Base-by-base conservation (phyloP, 2,113 vertebrate species). In the Toxotes jaculatrix region DNA sequence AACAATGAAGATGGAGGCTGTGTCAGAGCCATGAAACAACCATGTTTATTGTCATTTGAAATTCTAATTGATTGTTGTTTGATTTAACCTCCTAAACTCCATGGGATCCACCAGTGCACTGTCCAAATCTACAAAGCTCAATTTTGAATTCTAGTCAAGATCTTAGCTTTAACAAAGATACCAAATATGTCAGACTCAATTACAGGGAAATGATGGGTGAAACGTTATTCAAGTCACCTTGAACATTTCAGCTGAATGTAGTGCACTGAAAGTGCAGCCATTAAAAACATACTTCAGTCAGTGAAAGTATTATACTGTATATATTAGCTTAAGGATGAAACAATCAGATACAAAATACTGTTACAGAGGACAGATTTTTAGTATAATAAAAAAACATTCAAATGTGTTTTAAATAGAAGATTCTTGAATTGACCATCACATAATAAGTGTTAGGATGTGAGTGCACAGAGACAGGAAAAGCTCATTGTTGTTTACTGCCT, bases 261-360 rank as follows among this genome's bases (percentile, higher is more conserved):
- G 27, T 27, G 27, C 27, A 27, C 27, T 27, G 27, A 69, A 31
- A 4, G 32, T n/a, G 65, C 34, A 62, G 34, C 7, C 12, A 62
- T 62, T 27, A 68, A 69, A 68, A 62, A 55, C 9, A 21, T 21
- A 51, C 27, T 65, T 72, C 14, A 71, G 13, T 64, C 9, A 57
- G 21, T 45, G 5, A 19, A 38, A 0, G 8, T 31, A 63, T 63
- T 42, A 42, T 9, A 43, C 27, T 27, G 34, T 57, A n/a, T 7
- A 51, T 7, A 63, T 23, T 19, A 43, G 7, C 14, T 55, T 53
- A 43, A 34, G 49, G 7, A 53, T 42, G 36, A 17, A 42, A 63
- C 45, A 70, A 42, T 12, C 62, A 34, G 36, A 43, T 34, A 34
- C 4, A 42, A 23, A 64, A 43, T 49, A 40, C 9, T 9, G 19